Evolutionary conservation across 1,140 invertebrate genomes (phyloP), one percentile per base, ranked within the genome.

Genomic region (Drosophila virilis): DNA sequence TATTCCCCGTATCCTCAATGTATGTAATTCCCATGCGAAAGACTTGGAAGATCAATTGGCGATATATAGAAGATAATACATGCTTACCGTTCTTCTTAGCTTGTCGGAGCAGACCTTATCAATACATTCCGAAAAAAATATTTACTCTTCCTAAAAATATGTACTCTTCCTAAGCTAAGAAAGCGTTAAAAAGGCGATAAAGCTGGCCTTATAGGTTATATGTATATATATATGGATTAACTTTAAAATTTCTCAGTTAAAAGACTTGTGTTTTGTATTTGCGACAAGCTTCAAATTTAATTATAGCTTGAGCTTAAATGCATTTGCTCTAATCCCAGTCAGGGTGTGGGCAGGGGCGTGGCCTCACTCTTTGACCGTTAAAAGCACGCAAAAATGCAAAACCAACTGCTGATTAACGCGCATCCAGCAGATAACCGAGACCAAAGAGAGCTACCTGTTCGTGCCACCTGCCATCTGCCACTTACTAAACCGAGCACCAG

Each of bases 341-440:
- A 12, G 9, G 10, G 10, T 17, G 12, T 6, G 12, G n/a, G 28
- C 46, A n/a, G 28, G 9, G 2, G 7, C 15, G n/a, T 8, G 40
- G 40, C 1, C 46, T 12, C 5, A 22, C 45, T 10, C 45, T 22
- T 10, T 48, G 15, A 22, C 45, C 28, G 1, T n/a, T n/a, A 6
- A 33, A 35, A 12, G 28, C 43, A 3, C 50, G 10, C 50, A 51
- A 32, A 51, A 6, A 13, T 33, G 45, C 15, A 17, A 17, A 22
- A 32, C 10, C 62, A 57, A 37, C 48, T 52, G 67, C 67, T 70
- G 67, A 62, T 70, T 70, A 62, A 62, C 48, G 67, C 38, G 48
- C 35, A 38, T 43, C 28, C 32, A 32, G 28, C 48, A 32, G 48
- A 33, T 33, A 13, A n/a, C 28, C 22, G 48, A 13, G 22, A 33